Base-by-base conservation (phyloP, 2,113 vertebrate species). In the Hemiscyllium ocellatum region DNA sequence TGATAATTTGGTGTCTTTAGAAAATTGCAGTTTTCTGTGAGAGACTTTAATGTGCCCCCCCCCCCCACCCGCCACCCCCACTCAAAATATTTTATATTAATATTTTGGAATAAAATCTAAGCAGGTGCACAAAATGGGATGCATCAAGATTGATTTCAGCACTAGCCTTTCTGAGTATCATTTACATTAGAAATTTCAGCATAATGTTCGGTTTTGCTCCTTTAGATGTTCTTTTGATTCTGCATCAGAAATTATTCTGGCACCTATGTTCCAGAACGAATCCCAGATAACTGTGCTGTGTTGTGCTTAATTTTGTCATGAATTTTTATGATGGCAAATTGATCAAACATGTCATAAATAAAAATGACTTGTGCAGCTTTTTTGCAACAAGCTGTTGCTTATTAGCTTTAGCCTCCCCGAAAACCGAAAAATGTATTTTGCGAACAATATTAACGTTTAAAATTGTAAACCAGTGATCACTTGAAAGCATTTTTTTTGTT, bases 1-100 rank as follows among this genome's bases (percentile, higher is more conserved):
- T 69, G 70, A 95, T 72, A 95, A 95, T 95, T 95, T 93, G 61
- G 68, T 93, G 42, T 93, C 90, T 93, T 68, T 95, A 72, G 94
- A 95, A 95, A 76, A 95, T 95, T 95, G 69, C 42, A 76, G 69
- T 50, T 70, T 95, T 95, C 69, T 95, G 69, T 52, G 26, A 52
- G 29, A 95, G 69, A 29, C 47, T 52, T 42, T 95, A 33, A 3
- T 26, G 19, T 72, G 68, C 52, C 52, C 13, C 52, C 72, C 42
- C 42, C 42, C 0, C 42, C 0, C 42, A 17, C 72, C 52, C 47
- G 33, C n/a, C 20, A 47, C 50, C 4, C 72, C 68, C 29, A 42
- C 33, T 19, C 17, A 19, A 69, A 95, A 95, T 76, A 52, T 47
- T 47, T 95, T 68, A 68, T 93, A 61, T 17, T 42, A 94, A 26